phyloP scores from a whole-genome alignment of 2,797 vertebrate genomes.

The Enteromius paludinosus region DNA sequence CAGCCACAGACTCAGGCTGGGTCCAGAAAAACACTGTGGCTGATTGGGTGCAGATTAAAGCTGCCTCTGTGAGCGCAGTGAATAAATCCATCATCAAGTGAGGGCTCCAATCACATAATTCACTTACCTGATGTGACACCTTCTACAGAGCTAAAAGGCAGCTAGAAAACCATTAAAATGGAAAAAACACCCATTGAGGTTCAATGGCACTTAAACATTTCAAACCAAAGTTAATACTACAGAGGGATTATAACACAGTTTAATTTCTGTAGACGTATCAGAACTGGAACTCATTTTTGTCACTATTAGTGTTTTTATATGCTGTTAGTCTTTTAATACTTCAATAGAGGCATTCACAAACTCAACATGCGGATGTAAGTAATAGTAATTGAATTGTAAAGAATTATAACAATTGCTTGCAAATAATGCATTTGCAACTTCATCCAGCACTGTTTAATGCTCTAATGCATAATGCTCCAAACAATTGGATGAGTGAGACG shows the following conservation, averaged over 20 bases:
- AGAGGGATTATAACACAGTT: neutral
- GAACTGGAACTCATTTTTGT: neutral
- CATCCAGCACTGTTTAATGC: neutral
- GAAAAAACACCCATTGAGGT: neutral
- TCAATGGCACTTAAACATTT: neutral
- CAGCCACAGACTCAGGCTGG: neutral
- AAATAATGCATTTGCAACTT: neutral
- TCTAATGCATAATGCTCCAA: neutral
- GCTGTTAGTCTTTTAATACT: neutral
- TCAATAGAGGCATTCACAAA: neutral
- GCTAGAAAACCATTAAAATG: neutral
- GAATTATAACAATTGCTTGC: neutral
- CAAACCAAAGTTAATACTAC: neutral
- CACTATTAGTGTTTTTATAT: neutral
- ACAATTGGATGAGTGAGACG: neutral
- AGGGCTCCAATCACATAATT: conserved; percentile 67
- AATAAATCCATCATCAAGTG: conserved; percentile 67
- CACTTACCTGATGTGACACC: conserved; percentile 61
- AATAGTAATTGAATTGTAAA: neutral
- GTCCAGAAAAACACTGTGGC: neutral
- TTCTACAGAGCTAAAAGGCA: neutral
- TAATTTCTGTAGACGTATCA: neutral
- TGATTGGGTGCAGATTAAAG: conserved; percentile 70
- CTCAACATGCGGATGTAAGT: neutral
- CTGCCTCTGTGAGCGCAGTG: conserved; percentile 66